Evolutionary conservation across 2,888 invertebrate species (phyloP).

Genomic region (Chelonus formosanus): DNA sequence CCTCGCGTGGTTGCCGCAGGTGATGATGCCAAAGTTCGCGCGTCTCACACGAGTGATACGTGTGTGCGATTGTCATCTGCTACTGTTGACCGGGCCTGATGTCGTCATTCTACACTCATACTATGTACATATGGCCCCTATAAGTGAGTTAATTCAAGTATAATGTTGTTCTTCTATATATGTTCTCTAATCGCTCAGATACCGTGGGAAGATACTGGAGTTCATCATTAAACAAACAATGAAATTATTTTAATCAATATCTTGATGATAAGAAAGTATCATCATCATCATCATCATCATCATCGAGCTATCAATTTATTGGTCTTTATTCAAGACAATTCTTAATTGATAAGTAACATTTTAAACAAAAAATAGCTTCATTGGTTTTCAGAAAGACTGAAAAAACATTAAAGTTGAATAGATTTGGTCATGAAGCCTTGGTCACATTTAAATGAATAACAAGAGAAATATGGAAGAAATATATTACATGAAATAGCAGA

Average conservation of each 20-base stretch:
- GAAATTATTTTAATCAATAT: too few species aligned
- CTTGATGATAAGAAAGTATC: too few species aligned
- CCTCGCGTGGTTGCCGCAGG: constrained; percentile 27
- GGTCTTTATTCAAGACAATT: too few species aligned
- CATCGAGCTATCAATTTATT: too few species aligned
- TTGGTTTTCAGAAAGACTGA: too few species aligned
- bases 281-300: too few species aligned
- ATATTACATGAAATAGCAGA: constrained; percentile 15
- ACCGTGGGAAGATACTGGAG: constrained; percentile 59
- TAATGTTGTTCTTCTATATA: constrained; percentile 15
- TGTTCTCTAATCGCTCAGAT: constrained; percentile 43
- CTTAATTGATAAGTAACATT: too few species aligned
- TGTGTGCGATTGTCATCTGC: constrained; percentile 44
- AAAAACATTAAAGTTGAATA: too few species aligned
- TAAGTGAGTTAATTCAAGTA: constrained; percentile 16
- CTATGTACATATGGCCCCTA: constrained; percentile 4
- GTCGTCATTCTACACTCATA: constrained; percentile 23
- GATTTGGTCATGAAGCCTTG: too few species aligned
- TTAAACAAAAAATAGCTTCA: too few species aligned
- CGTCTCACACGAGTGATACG: constrained; percentile 38
- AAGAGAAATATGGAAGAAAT: too few species aligned
- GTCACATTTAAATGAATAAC: too few species aligned
- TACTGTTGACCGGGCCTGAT: constrained; percentile 53
- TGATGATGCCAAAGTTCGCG: constrained; percentile 29
- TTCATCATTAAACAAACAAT: constrained; percentile 23